These are phyloP conservation scores for Tineola bisselliella DNA, from an alignment of 2,888 invertebrate genomes.

Conservation along the genomic window DNA sequence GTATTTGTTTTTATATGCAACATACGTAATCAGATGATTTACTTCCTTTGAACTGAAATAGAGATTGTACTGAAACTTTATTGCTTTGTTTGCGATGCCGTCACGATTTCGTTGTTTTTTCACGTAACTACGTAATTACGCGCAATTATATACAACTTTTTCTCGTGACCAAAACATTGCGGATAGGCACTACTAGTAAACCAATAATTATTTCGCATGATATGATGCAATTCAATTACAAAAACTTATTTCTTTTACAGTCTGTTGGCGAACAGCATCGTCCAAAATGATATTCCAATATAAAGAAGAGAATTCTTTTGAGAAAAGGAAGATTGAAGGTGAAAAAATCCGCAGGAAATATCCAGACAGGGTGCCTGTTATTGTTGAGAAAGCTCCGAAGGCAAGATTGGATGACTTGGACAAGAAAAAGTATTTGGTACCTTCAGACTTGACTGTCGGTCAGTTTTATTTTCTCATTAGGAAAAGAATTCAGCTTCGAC, in stretches of 20 bases:
- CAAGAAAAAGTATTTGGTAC: slow-evolving; percentile 97
- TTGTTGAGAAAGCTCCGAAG: slow-evolving; percentile 96
- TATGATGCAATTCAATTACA: too few species aligned
- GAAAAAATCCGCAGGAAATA: slow-evolving; percentile 96
- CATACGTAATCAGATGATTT: too few species aligned
- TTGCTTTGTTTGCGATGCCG: neutral
- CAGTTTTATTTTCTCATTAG: slow-evolving; percentile 97
- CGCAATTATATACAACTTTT: neutral
- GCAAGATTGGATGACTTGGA: slow-evolving; percentile 94
- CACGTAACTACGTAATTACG: neutral
- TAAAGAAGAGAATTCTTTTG: slow-evolving; percentile 96
- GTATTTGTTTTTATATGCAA: neutral
- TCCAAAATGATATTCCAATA: slow-evolving; percentile 94
- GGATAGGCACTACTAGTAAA: neutral
- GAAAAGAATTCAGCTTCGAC: slow-evolving; percentile 93
- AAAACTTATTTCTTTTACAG: neutral
- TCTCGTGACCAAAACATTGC: neutral
- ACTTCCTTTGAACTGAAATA: too few species aligned
- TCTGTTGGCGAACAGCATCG: neutral
- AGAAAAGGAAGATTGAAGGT: slow-evolving; percentile 94
- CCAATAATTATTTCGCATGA: neutral
- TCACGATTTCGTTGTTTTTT: neutral
- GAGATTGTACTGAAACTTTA: neutral
- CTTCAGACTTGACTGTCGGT: slow-evolving; percentile 94
- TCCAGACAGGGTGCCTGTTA: slow-evolving; percentile 95